phyloP scores from a whole-genome alignment of 1,140 invertebrate genomes.

The Latrodectus geometricus region DNA sequence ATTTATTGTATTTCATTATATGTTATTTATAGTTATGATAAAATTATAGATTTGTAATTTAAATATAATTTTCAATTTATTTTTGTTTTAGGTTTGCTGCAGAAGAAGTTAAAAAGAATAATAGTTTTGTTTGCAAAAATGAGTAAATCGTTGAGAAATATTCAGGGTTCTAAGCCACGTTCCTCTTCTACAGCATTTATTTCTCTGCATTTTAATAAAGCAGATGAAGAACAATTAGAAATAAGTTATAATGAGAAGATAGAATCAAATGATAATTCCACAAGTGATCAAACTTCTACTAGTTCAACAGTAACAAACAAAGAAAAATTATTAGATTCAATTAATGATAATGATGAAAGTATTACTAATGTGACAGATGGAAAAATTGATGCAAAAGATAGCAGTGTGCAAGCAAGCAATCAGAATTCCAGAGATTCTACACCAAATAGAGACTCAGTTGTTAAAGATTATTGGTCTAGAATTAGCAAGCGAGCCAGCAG shows the following conservation, averaged over 20 bases:
- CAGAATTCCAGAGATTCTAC: slow-evolving; percentile 11
- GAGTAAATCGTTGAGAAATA: slow-evolving; percentile 47
- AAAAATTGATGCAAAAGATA: neutral
- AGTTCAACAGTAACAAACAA: neutral
- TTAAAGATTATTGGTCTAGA: slow-evolving; percentile 49
- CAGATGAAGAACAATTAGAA: slow-evolving; percentile 54
- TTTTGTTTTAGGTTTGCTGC: too few species aligned
- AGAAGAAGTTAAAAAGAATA: too few species aligned
- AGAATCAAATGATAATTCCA: neutral
- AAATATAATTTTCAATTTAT: too few species aligned
- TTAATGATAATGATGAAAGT: slow-evolving; percentile 16
- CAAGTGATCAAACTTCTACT: slow-evolving; percentile 17
- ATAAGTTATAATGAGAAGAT: slow-evolving; percentile 44
- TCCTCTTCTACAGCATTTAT: slow-evolving; percentile 39
- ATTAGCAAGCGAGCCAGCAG: slow-evolving; percentile 25
- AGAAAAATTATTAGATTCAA: slow-evolving; percentile 1
- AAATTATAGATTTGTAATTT: too few species aligned
- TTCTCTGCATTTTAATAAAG: slow-evolving; percentile 53
- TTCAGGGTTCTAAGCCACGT: slow-evolving; percentile 16
- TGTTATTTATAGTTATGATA: too few species aligned
- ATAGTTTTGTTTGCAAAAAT: slow-evolving; percentile 5
- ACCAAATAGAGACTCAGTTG: slow-evolving; percentile 37
- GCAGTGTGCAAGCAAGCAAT: neutral
- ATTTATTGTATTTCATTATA: too few species aligned
- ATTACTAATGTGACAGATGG: neutral